Percentiles rank a stretch among this genome's conserved stretches.
These are phyloP conservation scores for Willowsia nigromaculata DNA, from an alignment of 2,888 invertebrate species.

Conservation along the genomic window DNA sequence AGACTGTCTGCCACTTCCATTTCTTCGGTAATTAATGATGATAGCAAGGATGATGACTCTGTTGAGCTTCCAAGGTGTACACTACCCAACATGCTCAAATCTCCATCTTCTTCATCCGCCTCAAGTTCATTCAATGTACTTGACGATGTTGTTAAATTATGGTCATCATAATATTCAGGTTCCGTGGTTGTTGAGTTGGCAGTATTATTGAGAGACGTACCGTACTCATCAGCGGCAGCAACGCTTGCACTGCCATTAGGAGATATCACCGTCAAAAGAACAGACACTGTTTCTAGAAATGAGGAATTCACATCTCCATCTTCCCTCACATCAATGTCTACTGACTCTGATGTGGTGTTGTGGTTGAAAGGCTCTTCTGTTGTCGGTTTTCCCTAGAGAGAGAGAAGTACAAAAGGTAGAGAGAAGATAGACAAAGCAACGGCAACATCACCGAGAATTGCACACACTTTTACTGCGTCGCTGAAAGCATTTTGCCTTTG, in stretches of 20 bases:
- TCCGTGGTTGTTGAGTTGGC: constrained; percentile 49
- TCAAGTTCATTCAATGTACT: constrained; percentile 39
- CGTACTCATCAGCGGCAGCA: neutral
- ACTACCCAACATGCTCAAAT: constrained; percentile 29
- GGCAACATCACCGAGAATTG: neutral
- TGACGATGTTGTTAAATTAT: constrained; percentile 42
- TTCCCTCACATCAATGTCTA: constrained; percentile 10
- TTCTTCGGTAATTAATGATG: constrained; percentile 57
- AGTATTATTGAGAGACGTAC: neutral
- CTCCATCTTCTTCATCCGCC: constrained; percentile 19
- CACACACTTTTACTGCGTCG: neutral
- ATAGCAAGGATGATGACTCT: constrained; percentile 41
- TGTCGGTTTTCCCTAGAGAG: constrained; percentile 51
- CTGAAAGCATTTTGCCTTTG: neutral
- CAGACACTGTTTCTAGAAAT: constrained; percentile 41
- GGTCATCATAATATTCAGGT: constrained; percentile 65
- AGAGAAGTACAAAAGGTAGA: constrained; percentile 12
- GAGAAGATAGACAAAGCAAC: neutral
- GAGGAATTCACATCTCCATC: constrained; percentile 45
- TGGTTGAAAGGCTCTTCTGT: constrained; percentile 14
- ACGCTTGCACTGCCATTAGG: constrained; percentile 44
- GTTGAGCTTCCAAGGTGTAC: constrained; percentile 32
- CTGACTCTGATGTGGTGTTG: constrained; percentile 21
- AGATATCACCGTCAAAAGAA: constrained; percentile 53
- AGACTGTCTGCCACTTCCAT: constrained; percentile 61